Base-by-base conservation (phyloP, 2,113 vertebrate species). In the Cyprinodon variegatus region DNA sequence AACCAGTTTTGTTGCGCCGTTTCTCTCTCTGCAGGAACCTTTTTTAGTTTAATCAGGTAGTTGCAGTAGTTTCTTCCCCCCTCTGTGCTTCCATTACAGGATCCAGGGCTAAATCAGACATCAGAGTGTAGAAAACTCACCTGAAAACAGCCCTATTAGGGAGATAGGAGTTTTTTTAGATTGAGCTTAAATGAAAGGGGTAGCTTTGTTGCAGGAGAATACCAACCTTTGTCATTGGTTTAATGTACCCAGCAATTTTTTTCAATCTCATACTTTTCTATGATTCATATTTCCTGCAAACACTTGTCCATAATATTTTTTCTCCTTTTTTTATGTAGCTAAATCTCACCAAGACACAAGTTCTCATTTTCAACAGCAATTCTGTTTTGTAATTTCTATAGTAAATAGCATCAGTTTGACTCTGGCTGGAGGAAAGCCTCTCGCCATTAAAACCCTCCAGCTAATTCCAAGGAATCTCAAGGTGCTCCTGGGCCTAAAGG, bases 331-430 rank as follows among this genome's bases (percentile, higher is more conserved):
- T 45, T 45, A 45, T 10, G 2, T 11, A 45, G 43, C 2, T 10
- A 11, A 45, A 45, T 45, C 43, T 45, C 9, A 45, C 9, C 2
- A 11, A 45, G 43, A 45, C 43, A 11, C 29, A 29, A 29, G 29
- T 29, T 45, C 43, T 45, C 43, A 45, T 45, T 45, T 45, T 45
- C 43, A 45, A 10, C 2, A 10, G 43, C 43, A 10, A 45, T 11
- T 92, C 91, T 92, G 90, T 89, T 91, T 92, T 91, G 91, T 92
- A 92, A 92, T 93, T 92, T 88, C 90, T 86, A 90, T 83, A 83
- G 90, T 92, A 91, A 93, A 92, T 90, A 92, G 88, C 88, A 83
- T 83, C 91, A 91, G 88, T 93, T 93, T 93, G 90, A 90, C 89
- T 87, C 85, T 84, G 86, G 89, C 43, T 45, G 43, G 43, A 45